phyloP scores from a whole-genome alignment of 2,113 vertebrate species.

The Galbula dea region DNA sequence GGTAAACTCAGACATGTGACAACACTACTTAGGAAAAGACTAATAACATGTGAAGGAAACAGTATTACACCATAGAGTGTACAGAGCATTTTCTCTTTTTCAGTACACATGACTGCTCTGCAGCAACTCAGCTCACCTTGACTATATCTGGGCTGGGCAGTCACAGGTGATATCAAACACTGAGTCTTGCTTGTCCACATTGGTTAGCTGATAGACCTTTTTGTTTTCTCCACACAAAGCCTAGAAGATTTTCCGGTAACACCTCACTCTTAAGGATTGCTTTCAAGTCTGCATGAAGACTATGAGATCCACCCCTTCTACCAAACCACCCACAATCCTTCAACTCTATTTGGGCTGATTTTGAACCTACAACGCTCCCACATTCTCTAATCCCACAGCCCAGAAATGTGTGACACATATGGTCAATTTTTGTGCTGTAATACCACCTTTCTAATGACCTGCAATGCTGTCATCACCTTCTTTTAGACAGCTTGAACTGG shows the following conservation, averaged over 20 bases:
- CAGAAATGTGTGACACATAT: fast-evolving
- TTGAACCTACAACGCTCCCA: background rate
- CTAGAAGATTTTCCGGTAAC: background rate
- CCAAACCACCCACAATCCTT: background rate
- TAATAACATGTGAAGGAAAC: background rate
- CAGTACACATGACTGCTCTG: fast-evolving
- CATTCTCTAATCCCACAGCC: background rate
- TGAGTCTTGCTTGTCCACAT: background rate
- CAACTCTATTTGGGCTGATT: background rate
- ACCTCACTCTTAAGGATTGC: background rate
- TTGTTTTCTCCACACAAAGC: background rate
- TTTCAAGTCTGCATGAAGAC: background rate
- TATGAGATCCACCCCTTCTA: background rate
- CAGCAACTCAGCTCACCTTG: background rate
- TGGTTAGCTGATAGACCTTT: background rate
- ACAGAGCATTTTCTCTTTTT: background rate
- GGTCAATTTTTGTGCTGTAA: background rate
- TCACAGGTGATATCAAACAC: background rate
- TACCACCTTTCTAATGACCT: background rate
- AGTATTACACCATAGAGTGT: fast-evolving
- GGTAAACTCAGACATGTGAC: background rate
- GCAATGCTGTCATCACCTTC: background rate
- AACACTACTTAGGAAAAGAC: background rate
- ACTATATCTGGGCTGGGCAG: background rate
- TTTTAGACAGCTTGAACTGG: background rate